These are phyloP conservation scores for Sinohyriopsis cumingii DNA, from an alignment of 2,888 invertebrate species.

Conservation along the genomic window DNA sequence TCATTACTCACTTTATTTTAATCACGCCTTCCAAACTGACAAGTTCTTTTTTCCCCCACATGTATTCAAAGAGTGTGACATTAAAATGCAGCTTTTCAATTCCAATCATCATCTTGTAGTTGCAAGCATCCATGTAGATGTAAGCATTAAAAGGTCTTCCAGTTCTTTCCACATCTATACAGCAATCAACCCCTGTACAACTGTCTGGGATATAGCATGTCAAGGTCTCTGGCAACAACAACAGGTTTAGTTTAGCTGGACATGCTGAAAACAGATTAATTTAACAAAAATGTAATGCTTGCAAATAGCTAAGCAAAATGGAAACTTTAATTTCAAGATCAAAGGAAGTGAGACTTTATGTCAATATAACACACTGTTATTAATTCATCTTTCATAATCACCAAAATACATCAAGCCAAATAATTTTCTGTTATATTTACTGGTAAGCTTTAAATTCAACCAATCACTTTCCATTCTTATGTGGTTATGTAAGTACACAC, in stretches of 20 bases:
- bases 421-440: no score
- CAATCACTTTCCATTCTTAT: no score
- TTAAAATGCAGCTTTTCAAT: conserved; percentile 33
- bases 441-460: no score
- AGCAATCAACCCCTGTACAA: conserved; percentile 41
- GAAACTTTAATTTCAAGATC: no score
- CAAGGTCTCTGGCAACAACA: conserved; percentile 16
- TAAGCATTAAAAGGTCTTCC: conserved; percentile 26
- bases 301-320: no score
- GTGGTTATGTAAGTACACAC: no score
- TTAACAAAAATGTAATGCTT: no score
- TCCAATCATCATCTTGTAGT: conserved; percentile 29
- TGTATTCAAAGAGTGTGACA: conserved; percentile 25
- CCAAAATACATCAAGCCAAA: no score
- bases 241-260: conserved; percentile 10
- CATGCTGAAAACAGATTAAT: conserved; percentile 11
- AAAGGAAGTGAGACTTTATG: no score
- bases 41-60: conserved; percentile 26
- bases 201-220: conserved; percentile 30
- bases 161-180: conserved; percentile 18
- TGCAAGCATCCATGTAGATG: conserved; percentile 37
- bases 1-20: neutral
- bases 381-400: no score
- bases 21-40: conserved; percentile 5
- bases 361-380: no score